These are phyloP conservation scores for Podotricha telesiphe DNA, from an alignment of 2,888 invertebrate species.

Conservation along the genomic window DNA sequence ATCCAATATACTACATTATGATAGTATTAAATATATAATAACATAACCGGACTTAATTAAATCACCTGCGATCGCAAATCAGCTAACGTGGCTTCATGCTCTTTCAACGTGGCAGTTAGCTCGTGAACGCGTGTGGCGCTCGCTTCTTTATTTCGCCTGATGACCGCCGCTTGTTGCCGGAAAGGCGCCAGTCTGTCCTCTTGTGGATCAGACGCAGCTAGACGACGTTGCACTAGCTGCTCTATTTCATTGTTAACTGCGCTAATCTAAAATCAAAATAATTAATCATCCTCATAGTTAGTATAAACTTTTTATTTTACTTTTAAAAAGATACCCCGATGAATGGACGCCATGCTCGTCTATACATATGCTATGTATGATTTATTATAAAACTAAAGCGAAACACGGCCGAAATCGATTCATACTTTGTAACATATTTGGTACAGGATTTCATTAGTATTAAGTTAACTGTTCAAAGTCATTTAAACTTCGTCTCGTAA, in stretches of 20 bases:
- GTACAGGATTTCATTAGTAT: background rate
- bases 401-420: background rate
- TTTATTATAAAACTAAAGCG: background rate
- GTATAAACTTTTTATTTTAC: too few relatives aligned
- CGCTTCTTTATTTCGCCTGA: slow-evolving; percentile 90
- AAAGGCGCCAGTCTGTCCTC: slow-evolving; percentile 92
- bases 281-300: background rate
- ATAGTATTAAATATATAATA: background rate
- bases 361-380: background rate
- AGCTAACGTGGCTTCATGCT: slow-evolving; percentile 85
- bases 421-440: slow-evolving; percentile 13
- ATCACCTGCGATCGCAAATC: slow-evolving; percentile 79
- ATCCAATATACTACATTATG: too few relatives aligned
- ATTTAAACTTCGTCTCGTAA: slow-evolving; percentile 22
- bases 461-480: slow-evolving; percentile 20
- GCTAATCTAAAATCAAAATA: slow-evolving; percentile 66
- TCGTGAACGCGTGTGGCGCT: slow-evolving; percentile 88
- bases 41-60: background rate
- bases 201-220: slow-evolving; percentile 85
- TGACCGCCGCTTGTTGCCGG: slow-evolving; percentile 92
- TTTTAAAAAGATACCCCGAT: too few relatives aligned
- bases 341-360: too few relatives aligned
- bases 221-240: slow-evolving; percentile 87
- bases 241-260: slow-evolving; percentile 85
- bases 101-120: slow-evolving; percentile 84